Percentiles rank a stretch among this genome's conserved stretches.
These are phyloP conservation scores for Passer montanus DNA, from an alignment of 2,113 vertebrate species.

Conservation along the genomic window DNA sequence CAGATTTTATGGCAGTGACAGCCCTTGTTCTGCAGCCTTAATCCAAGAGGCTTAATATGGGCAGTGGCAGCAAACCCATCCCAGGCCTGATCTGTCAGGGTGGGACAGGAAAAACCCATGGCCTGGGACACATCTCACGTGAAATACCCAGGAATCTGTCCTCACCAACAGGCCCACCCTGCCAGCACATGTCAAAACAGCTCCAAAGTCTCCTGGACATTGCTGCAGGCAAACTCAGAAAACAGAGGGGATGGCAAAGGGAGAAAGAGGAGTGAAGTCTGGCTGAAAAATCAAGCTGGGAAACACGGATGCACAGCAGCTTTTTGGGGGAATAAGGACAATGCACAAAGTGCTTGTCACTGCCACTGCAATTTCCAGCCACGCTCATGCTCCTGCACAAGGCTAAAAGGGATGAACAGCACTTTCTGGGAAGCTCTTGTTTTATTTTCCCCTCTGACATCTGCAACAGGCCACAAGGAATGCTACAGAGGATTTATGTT, in stretches of 20 bases:
- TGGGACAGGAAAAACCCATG: neutral
- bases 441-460: neutral
- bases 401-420: neutral
- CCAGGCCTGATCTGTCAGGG: neutral
- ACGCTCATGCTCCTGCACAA: rapidly evolving
- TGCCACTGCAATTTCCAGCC: neutral
- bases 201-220: neutral
- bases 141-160: neutral
- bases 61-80: neutral
- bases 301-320: neutral
- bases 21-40: neutral
- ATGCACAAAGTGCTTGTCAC: neutral
- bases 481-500: neutral
- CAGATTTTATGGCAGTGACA: neutral
- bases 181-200: neutral
- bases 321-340: neutral
- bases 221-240: neutral
- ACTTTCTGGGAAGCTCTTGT: neutral
- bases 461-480: neutral
- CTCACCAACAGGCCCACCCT: neutral
- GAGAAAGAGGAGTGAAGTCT: neutral
- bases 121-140: neutral
- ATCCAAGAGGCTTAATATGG: neutral
- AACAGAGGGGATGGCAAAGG: neutral
- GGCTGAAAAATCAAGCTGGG: neutral